Evolutionary conservation across 1,140 invertebrate genomes (phyloP), one percentile per base, ranked within the genome.

Genomic region (Onthophagus taurus): DNA sequence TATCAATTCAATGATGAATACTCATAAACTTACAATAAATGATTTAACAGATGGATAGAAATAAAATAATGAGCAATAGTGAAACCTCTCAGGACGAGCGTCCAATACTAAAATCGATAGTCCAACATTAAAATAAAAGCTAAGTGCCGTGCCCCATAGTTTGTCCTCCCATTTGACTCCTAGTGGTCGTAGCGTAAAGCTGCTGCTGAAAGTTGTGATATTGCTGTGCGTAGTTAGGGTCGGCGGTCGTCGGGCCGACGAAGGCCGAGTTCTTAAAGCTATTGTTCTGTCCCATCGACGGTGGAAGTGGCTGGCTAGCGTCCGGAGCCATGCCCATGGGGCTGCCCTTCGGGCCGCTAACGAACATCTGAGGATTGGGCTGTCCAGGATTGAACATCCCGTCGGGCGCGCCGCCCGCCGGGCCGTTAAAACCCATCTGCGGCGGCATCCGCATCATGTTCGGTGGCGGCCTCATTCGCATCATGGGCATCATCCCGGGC

Each of bases 131-230:
- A 58, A 47, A 52, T 55, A 46, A 55, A 54, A 47, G 50, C 48
- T 56, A 59, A 49, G 61, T 58, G 17, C 59, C 59, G 18, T 58
- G 58, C 18, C 59, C 49, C 57, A 63, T 62, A 6, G 55, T 46
- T 46, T 63, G 63, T 17, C 66, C 61, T 41, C 67, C 60, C 58
- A 65, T 59, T 47, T 73, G 72, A 55, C 71, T 81, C 48, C 85
- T 73, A 14, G 84, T 88, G 45, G 85, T 86, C 7, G 89, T 94
- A 17, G 89, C 89, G 69, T 94, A 93, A 42, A 93, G 68, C 64
- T 92, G 89, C 61, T 93, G 90, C 60, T 94, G 90, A 71, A 94
- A 93, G 67, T 92, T 89, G 65, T 92, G 89, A 71, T 89, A 93
- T 72, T 92, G 89, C 62, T 90, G 87, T 55, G 88, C 89, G 70